Conservation (phyloP, 2,113 vertebrate species). For the Eulemur macaco region DNA sequence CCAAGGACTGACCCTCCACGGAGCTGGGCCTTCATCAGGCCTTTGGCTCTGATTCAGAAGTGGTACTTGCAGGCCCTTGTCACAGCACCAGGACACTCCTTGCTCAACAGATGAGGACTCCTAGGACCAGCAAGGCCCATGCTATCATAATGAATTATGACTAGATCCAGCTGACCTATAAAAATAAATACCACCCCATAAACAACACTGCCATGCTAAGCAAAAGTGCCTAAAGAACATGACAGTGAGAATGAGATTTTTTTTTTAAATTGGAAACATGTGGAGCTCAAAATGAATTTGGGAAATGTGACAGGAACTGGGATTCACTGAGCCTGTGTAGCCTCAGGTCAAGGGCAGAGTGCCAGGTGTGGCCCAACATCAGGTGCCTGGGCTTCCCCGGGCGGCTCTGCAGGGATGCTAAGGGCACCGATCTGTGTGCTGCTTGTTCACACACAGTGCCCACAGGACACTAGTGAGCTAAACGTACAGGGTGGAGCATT, state of each 20-base stretch:
- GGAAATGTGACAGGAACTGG: background rate
- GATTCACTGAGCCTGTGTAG: too few species aligned
- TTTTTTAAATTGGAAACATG: background rate
- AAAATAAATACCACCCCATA: background rate
- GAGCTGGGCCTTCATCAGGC: background rate
- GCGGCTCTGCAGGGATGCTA: background rate
- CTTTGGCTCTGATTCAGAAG: background rate
- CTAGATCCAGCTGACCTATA: slow-evolving; percentile 17
- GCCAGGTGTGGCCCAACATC: too few species aligned
- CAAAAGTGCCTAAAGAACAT: background rate
- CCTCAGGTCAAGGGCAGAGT: background rate
- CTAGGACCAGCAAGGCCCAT: background rate
- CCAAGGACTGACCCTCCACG: background rate
- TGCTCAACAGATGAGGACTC: background rate
- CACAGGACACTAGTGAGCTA: background rate
- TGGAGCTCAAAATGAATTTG: background rate
- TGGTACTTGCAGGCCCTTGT: background rate
- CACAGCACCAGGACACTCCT: background rate
- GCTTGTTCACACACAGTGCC: background rate
- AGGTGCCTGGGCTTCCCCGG: background rate
- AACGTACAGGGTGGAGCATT: background rate
- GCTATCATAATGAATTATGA: background rate
- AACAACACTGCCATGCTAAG: background rate
- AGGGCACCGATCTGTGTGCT: background rate
- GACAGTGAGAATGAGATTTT: background rate